phyloP scores from a whole-genome alignment of 1,140 invertebrate species.

The Aporrectodea caliginosa region DNA sequence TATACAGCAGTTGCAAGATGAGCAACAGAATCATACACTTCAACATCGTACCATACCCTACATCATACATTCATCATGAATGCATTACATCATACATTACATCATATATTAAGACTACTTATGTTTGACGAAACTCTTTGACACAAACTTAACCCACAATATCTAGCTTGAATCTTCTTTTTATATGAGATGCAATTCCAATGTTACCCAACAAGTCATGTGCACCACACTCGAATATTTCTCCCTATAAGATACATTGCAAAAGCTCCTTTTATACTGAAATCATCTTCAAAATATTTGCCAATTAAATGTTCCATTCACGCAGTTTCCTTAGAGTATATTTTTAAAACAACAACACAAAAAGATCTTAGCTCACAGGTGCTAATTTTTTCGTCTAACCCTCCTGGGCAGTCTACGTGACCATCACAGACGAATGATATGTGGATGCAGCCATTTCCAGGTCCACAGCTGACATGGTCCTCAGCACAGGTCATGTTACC shows the following conservation, averaged over 20 bases:
- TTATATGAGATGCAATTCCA: neutral
- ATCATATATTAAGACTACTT: no score
- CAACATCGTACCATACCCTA: neutral
- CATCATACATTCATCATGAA: neutral
- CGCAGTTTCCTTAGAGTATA: no score
- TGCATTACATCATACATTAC: no score
- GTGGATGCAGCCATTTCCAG: neutral
- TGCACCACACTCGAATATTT: neutral
- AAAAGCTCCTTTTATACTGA: neutral
- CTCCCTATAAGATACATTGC: neutral
- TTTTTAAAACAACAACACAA: neutral
- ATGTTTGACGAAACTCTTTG: no score
- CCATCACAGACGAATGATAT: neutral
- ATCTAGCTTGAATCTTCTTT: no score
- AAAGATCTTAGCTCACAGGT: neutral
- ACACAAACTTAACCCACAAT: no score
- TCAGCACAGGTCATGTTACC: conserved; percentile 1
- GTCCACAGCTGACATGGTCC: neutral
- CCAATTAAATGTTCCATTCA: no score
- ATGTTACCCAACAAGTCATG: no score
- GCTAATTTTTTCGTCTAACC: neutral
- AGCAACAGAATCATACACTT: neutral
- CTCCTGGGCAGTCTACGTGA: neutral
- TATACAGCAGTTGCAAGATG: neutral
- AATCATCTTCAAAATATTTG: neutral